Percentiles rank a stretch among this genome's conserved stretches.
Conservation (phyloP, 2,797 vertebrate genomes). For the Epinephelus malabaricus region DNA sequence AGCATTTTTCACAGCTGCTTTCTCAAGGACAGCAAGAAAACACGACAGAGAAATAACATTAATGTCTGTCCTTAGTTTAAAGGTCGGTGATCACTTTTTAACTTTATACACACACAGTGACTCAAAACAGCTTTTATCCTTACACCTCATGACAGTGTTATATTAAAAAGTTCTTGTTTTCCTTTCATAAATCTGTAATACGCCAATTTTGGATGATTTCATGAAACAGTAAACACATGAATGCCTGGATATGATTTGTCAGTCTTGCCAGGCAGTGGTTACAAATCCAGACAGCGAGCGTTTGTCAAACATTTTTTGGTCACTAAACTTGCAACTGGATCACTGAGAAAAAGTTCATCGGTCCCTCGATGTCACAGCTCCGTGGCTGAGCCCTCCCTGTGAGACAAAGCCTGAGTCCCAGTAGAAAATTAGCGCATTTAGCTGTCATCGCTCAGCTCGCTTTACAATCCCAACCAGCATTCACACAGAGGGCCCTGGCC, state of each 20-base stretch:
- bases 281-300: not conserved
- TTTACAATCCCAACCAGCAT: constrained; percentile 94
- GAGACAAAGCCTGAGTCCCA: constrained; percentile 91
- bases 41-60: not conserved
- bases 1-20: too few relatives aligned
- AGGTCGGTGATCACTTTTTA: constrained; percentile 10
- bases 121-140: not conserved
- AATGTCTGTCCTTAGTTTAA: not conserved
- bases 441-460: constrained; percentile 98
- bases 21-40: not conserved
- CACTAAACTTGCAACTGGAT: constrained; percentile 32
- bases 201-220: not conserved
- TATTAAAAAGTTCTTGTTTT: not conserved
- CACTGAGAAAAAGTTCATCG: constrained; percentile 33
- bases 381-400: constrained; percentile 85
- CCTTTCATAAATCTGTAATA: not conserved
- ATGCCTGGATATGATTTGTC: not conserved
- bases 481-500: constrained; percentile 89
- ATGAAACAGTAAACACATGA: not conserved
- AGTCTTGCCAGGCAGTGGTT: not conserved
- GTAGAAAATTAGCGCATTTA: constrained; percentile 99
- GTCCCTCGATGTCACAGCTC: constrained; percentile 60
- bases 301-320: constrained; percentile 34
- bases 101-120: not conserved
- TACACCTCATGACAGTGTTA: not conserved